These are phyloP conservation scores for Lordiphosa stackelbergi DNA, from an alignment of 1,140 invertebrate species.

Conservation along the genomic window DNA sequence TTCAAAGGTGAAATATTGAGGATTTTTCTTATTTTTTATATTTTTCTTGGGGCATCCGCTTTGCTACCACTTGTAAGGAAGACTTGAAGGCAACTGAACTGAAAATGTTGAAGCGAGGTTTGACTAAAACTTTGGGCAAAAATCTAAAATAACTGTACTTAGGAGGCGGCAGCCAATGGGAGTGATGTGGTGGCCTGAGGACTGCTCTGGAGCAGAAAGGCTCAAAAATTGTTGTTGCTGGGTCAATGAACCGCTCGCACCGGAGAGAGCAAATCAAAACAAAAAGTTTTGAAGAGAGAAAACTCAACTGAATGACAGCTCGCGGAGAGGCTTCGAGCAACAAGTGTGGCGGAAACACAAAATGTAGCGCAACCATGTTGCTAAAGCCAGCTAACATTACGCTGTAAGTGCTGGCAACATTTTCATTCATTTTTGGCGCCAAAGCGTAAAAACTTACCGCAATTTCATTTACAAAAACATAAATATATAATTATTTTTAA, in stretches of 20 bases:
- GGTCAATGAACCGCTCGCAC: constrained; percentile 63
- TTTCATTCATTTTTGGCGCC: constrained; percentile 36
- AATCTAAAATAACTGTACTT: constrained; percentile 10
- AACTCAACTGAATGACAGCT: neutral
- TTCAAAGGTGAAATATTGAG: constrained; percentile 40
- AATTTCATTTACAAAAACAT: constrained; percentile 39
- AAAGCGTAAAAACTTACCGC: constrained; percentile 50
- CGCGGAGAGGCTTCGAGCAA: constrained; percentile 2
- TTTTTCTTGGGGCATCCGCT: constrained; percentile 20
- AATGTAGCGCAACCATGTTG: constrained; percentile 1
- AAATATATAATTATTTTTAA: constrained; percentile 39
- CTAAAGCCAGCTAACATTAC: neutral
- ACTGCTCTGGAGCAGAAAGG: constrained; percentile 25
- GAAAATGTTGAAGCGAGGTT: neutral
- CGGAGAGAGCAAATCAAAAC: constrained; percentile 37
- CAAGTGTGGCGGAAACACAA: neutral
- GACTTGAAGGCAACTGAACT: constrained; percentile 57
- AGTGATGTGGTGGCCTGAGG: constrained; percentile 23
- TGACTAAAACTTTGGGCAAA: neutral
- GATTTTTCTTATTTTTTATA: constrained; percentile 20
- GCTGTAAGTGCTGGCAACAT: constrained; percentile 17
- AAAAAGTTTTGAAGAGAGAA: constrained; percentile 10
- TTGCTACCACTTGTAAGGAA: constrained; percentile 51
- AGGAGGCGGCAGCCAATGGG: constrained; percentile 23
- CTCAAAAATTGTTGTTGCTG: constrained; percentile 40